Conservation (phyloP, 1,140 invertebrate species). For the Aporrectodea caliginosa region DNA sequence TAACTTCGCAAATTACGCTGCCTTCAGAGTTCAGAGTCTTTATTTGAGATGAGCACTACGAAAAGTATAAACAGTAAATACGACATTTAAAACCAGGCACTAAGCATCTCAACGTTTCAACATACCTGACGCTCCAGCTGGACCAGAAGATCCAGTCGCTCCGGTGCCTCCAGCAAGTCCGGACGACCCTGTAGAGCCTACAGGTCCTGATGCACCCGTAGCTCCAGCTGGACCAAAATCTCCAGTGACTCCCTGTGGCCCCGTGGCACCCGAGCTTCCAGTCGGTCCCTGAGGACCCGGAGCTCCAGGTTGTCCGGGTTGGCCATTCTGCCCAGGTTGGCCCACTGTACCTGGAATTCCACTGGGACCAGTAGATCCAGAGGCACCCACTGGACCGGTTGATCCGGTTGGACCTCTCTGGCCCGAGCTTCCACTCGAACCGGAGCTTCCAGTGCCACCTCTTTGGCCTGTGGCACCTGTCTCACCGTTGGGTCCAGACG, state of each 20-base stretch:
- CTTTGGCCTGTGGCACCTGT: background rate
- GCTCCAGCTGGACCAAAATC: background rate
- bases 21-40: too few relatives aligned
- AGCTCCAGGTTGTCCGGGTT: slow-evolving; percentile 4
- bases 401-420: background rate
- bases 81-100: too few relatives aligned
- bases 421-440: background rate
- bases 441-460: background rate
- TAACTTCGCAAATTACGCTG: too few relatives aligned
- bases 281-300: slow-evolving; percentile 3
- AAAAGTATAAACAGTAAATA: too few relatives aligned
- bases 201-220: background rate
- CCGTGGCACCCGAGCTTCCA: background rate
- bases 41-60: too few relatives aligned
- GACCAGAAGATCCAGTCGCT: background rate
- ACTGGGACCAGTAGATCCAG: slow-evolving; percentile 32
- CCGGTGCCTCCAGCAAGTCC: background rate
- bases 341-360: background rate
- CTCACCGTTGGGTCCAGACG: background rate
- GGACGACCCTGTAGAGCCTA: background rate
- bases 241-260: slow-evolving; percentile 18
- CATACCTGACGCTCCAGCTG: background rate
- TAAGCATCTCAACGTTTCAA: too few relatives aligned
- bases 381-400: slow-evolving; percentile 25
- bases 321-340: background rate